Conservation (phyloP, 2,888 invertebrate species). For the Apoda limacodes region DNA sequence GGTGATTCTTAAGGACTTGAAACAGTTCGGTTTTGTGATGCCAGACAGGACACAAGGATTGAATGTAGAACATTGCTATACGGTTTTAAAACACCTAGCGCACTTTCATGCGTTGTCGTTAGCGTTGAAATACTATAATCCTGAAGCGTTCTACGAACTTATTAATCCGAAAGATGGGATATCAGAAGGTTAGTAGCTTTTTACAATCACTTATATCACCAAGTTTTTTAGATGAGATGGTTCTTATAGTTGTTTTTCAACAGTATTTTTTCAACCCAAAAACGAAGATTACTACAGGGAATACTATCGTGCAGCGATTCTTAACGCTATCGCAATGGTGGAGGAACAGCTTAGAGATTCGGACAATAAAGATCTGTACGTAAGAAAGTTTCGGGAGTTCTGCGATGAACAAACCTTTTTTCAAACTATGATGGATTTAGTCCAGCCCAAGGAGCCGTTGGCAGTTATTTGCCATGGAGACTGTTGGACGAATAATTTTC, state of each 20-base stretch:
- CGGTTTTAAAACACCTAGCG: constrained; percentile 71
- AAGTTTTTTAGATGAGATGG: background rate
- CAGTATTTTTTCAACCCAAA: constrained; percentile 72
- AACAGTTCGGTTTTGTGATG: constrained; percentile 72
- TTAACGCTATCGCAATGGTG: constrained; percentile 76
- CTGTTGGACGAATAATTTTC: constrained; percentile 81
- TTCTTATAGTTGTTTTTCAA: constrained; percentile 13
- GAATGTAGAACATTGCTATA: constrained; percentile 69
- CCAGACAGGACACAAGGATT: constrained; percentile 73
- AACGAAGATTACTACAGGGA: constrained; percentile 77
- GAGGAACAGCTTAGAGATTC: constrained; percentile 43
- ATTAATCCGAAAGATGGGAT: constrained; percentile 56
- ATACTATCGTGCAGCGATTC: constrained; percentile 74
- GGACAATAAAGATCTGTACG: constrained; percentile 59
- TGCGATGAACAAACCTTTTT: constrained; percentile 75
- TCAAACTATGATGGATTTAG: constrained; percentile 74
- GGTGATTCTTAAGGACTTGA: constrained; percentile 72
- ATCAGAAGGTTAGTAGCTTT: constrained; percentile 41
- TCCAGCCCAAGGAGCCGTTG: constrained; percentile 71
- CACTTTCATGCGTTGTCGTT: constrained; percentile 75
- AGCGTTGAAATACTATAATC: constrained; percentile 70
- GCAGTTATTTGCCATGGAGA: constrained; percentile 81
- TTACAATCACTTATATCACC: background rate
- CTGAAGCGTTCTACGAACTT: constrained; percentile 65
- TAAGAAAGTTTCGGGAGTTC: constrained; percentile 71